Conservation (phyloP, 2,888 invertebrate genomes). For the Clunio marinus region DNA sequence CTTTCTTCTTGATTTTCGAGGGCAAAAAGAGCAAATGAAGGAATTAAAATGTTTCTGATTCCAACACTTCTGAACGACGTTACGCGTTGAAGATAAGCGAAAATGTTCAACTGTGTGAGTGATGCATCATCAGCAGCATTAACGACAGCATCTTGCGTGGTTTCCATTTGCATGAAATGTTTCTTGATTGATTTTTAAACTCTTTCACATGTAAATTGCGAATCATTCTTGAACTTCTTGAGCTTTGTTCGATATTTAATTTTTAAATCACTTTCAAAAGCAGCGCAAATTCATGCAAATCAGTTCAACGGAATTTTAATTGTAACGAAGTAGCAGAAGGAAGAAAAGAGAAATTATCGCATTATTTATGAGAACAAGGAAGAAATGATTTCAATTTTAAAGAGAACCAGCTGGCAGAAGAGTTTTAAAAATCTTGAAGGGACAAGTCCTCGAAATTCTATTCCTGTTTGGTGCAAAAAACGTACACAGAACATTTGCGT, state of each 20-base stretch:
- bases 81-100: background rate
- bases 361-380: too few relatives aligned
- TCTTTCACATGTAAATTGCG: constrained; percentile 16
- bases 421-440: constrained; percentile 1
- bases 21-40: constrained; percentile 12
- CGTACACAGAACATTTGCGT: constrained; percentile 24
- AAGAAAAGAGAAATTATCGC: background rate
- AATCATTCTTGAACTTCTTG: background rate
- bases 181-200: background rate
- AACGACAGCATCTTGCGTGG: background rate
- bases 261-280: constrained; percentile 23
- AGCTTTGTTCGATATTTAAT: constrained; percentile 16
- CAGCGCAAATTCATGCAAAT: background rate
- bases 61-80: background rate
- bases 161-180: background rate
- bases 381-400: background rate
- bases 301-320: constrained; percentile 2
- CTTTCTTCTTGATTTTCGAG: too few relatives aligned
- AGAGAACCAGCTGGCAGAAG: constrained; percentile 6
- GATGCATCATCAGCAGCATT: background rate
- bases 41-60: background rate
- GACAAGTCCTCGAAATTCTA: background rate
- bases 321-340: background rate
- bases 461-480: constrained; percentile 21
- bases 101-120: background rate